A percentile compares a stretch with the other conserved stretches of the same genome.
phyloP scores from a whole-genome alignment of 2,797 vertebrate genomes.

The Fistularia commersonii region DNA sequence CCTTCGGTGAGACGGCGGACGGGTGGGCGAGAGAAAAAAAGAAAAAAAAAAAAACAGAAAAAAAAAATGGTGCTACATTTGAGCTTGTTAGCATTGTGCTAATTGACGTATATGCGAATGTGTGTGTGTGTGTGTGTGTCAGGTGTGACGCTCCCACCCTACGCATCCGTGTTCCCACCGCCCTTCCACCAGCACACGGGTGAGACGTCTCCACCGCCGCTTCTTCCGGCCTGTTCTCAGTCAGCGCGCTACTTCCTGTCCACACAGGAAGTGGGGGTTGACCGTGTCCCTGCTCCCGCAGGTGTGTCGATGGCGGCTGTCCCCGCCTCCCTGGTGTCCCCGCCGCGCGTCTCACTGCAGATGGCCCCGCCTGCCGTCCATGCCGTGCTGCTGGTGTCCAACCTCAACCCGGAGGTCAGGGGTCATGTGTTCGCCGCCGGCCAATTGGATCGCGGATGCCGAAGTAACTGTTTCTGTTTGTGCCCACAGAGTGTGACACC shows the following conservation, averaged over 20 bases:
- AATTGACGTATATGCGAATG: neutral
- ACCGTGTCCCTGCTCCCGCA: no score
- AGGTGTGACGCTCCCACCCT: conserved; percentile 84
- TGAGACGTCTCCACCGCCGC: conserved; percentile 48
- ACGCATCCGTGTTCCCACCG: conserved; percentile 85
- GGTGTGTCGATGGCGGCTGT: conserved; percentile 82
- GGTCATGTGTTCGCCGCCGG: conserved; percentile 58
- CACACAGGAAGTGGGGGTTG: no score
- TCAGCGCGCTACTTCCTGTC: no score
- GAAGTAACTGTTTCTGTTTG: no score
- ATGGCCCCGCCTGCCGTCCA: conserved; percentile 83
- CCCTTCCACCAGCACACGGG: conserved; percentile 87
- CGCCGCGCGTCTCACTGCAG: conserved; percentile 86
- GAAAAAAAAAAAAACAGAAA: no score
- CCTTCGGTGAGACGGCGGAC: conserved; percentile 81
- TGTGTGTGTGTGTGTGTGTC: no score
- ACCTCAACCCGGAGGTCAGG: conserved; percentile 94
- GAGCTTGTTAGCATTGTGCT: no score
- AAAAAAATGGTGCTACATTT: no score
- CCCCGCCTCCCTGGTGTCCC: conserved; percentile 83
- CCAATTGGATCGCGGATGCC: no score
- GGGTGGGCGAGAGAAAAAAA: no score
- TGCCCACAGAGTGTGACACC: conserved; percentile 99
- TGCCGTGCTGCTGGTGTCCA: conserved; percentile 93
- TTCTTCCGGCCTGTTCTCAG: conserved; percentile 59